phyloP scores from a whole-genome alignment of 2,797 vertebrate species.

The Oceanodroma leucorhoa region DNA sequence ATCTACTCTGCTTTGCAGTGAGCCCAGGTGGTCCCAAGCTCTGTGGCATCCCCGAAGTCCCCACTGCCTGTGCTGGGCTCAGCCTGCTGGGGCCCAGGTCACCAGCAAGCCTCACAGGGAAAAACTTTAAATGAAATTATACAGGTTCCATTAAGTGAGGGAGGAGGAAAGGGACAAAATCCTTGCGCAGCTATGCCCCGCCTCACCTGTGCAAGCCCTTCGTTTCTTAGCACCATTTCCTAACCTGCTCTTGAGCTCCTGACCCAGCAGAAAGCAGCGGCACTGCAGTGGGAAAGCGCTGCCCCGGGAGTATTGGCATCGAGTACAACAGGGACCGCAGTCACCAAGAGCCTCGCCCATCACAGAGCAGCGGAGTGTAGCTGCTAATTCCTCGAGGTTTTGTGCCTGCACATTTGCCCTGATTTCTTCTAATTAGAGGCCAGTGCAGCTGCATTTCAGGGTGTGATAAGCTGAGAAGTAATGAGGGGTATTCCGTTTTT shows the following conservation, averaged over 20 bases:
- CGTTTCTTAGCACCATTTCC: background rate
- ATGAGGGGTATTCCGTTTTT: background rate
- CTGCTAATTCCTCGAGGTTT: background rate
- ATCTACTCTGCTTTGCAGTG: background rate
- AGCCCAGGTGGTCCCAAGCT: background rate
- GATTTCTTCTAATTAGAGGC: background rate
- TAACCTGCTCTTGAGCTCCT: background rate
- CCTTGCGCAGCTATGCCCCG: background rate
- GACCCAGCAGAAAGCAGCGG: background rate
- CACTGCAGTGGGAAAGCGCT: rapidly evolving
- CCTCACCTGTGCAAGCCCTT: background rate
- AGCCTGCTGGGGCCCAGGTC: background rate
- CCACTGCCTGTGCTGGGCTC: background rate
- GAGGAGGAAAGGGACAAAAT: background rate
- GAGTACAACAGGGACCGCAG: background rate
- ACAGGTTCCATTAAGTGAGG: background rate
- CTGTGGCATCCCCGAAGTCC: background rate
- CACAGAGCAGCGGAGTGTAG: background rate
- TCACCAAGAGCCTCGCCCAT: background rate
- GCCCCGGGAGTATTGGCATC: background rate
- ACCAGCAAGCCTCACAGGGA: background rate
- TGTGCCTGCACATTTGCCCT: background rate
- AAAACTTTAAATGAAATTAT: background rate
- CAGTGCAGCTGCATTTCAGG: background rate
- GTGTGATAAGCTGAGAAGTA: background rate